Conservation (phyloP, 2,797 vertebrate species). For the Ctenopoma kingsleyae region DNA sequence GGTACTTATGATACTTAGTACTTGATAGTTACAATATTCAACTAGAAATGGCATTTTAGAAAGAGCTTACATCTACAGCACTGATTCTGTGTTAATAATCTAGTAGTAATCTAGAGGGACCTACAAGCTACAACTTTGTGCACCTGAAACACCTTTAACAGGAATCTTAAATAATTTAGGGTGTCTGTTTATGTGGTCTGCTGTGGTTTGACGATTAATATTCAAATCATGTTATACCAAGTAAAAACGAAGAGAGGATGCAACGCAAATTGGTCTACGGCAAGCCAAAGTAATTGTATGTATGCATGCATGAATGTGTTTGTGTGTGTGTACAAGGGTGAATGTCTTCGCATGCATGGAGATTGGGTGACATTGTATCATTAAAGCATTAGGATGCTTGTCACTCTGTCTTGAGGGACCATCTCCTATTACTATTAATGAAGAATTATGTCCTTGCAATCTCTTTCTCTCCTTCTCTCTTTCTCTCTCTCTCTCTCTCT, state of each 20-base stretch:
- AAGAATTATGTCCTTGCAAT: constrained; percentile 69
- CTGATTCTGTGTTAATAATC: not conserved
- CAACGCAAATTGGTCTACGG: constrained; percentile 35
- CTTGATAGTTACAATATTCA: too few species aligned
- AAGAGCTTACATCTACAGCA: not conserved
- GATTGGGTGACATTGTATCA: constrained; percentile 68
- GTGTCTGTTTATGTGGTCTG: constrained; percentile 21
- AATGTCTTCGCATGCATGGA: constrained; percentile 39
- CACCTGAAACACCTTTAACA: constrained; percentile 1
- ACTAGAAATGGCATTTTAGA: not conserved
- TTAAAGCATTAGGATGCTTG: constrained; percentile 73
- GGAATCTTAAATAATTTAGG: not conserved
- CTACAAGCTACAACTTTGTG: not conserved
- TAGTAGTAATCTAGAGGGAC: not conserved
- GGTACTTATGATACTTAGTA: not conserved
- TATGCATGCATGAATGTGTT: not conserved
- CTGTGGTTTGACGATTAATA: constrained; percentile 23
- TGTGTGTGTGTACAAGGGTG: constrained; percentile 21
- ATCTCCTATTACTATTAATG: constrained; percentile 78
- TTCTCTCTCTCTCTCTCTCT: constrained; percentile 13
- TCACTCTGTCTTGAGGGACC: constrained; percentile 67
- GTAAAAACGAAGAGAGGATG: constrained; percentile 36
- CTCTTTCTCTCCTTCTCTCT: not conserved
- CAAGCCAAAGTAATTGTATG: constrained; percentile 27
- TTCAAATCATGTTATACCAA: constrained; percentile 35